Base-by-base conservation (phyloP, 2,797 vertebrate species). In the Tenualosa thibaudeaui region DNA sequence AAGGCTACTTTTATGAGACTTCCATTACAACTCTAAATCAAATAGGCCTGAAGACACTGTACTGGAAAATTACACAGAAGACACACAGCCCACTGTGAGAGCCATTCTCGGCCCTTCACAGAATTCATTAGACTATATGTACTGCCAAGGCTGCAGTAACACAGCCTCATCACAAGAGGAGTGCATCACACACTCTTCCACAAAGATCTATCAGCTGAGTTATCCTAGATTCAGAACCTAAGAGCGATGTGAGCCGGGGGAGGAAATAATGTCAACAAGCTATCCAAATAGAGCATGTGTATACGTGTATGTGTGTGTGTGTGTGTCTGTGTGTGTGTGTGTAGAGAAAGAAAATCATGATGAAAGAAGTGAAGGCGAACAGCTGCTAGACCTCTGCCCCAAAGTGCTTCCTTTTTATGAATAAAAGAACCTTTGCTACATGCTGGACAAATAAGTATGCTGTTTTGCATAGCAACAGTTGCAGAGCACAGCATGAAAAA, bases 391-490 rank as follows among this genome's bases (percentile, higher is more conserved):
- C 90, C 90, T 91, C 92, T 92, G 92, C 92, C 91, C 93, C 89
- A 90, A 92, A 95, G 93, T 92, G 93, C 90, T 92, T 93, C 91
- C 91, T 94, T 91, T 88, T 89, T 90, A 65, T 71, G 81, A 51
- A 51, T 43, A 60, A 62, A 60, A 81, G n/a, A 53, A 62, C 85
- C 91, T 88, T 84, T 89, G 91, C 91, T 93, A 82, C 83, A 90
- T 90, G 94, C 93, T 92, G 95, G 93, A 94, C 93, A 94, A 94
- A 93, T 92, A 94, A 94, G 93, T 94, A 93, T 31, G 90, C 89
- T 93, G 91, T 89, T 90, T 91, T 83, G 88, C 93, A 94, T 94
- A 94, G 94, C 93, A 95, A 95, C 94, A 94, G 93, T 94, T 93
- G 86, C 91, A 90, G 92, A 92, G 89, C 84, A 82, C 85, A 85